Evolutionary conservation across 2,888 invertebrate genomes (phyloP), one percentile per base, ranked within the genome.

Genomic region (Monoplex corrugatus): DNA sequence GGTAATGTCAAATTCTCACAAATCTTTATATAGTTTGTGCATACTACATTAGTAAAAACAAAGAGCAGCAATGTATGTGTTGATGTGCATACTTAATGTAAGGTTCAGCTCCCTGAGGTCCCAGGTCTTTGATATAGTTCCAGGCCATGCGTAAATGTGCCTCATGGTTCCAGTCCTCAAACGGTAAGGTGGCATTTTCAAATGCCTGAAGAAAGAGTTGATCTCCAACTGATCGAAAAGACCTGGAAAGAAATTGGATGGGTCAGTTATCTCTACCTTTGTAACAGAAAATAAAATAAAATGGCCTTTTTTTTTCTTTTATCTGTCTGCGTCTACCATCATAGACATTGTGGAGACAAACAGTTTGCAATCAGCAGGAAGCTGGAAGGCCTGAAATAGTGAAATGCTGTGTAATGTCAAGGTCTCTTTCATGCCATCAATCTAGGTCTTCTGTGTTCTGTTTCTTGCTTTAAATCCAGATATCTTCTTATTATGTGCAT

Each of bases 101-200:
- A 23, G 95, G 95, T 28, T 92, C 93, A n/a, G 95, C 95, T 44
- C 90, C 91, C 8, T 95, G 94, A 57, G 92, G 92, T 23, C 95
- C 95, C 90, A 94, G 90, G 44, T 95, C 94, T 85, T 91, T 91
- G 50, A 95, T 95, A 91, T 95, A 95, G 91, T 95, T 95, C 95
- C 95, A 95, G 0, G 95, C 95, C 95, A 95, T 95, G n/a, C 95
- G 91, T 16, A 95, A 86, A 91, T 95, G 95, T 8, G 95, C 95
- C 89, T 95, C 94, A 89, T 95, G 95, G 0, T 94, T 95, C 95
- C 95, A 95, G 82, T 95, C 93, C 89, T 95, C 94, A 93, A 94
- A 95, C 8, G 95, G 95, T 84, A 95, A 90, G 2, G 95, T 95
- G 28, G 94, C 93, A 92, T 95, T 93, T 89, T 95, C 95, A 93